These are phyloP conservation scores for Calcarius lapponicus DNA, from an alignment of 2,797 vertebrate species.

Conservation along the genomic window DNA sequence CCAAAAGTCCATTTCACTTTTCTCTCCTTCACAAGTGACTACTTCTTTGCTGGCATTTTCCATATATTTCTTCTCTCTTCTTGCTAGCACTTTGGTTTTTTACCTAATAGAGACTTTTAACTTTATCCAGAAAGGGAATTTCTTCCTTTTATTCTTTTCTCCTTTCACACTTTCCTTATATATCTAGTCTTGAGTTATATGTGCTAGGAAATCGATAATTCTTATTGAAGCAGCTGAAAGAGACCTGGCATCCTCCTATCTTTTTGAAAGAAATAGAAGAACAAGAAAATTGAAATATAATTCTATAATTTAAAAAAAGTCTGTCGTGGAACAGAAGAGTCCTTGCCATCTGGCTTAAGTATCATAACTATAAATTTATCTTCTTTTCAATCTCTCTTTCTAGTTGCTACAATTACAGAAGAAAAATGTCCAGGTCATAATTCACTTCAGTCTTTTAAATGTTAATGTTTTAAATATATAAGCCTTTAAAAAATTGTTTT, in stretches of 20 bases:
- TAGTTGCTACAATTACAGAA: not conserved
- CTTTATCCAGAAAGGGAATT: not conserved
- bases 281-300: not conserved
- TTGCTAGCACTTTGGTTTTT: not conserved
- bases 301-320: not conserved
- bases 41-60: not conserved
- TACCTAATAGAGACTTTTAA: not conserved
- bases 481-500: not conserved
- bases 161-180: not conserved
- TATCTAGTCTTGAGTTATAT: not conserved
- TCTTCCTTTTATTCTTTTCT: not conserved
- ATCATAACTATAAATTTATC: not conserved
- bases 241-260: not conserved
- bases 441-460: not conserved
- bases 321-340: not conserved
- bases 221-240: not conserved
- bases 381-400: not conserved
- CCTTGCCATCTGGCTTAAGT: not conserved
- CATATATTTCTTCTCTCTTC: not conserved
- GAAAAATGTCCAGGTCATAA: constrained; percentile 1
- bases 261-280: not conserved
- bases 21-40: not conserved
- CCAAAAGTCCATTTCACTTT: not conserved
- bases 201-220: not conserved
- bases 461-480: constrained; percentile 1